These are phyloP conservation scores for Lepidothrix coronata DNA, from an alignment of 2,113 vertebrate genomes.

Conservation along the genomic window DNA sequence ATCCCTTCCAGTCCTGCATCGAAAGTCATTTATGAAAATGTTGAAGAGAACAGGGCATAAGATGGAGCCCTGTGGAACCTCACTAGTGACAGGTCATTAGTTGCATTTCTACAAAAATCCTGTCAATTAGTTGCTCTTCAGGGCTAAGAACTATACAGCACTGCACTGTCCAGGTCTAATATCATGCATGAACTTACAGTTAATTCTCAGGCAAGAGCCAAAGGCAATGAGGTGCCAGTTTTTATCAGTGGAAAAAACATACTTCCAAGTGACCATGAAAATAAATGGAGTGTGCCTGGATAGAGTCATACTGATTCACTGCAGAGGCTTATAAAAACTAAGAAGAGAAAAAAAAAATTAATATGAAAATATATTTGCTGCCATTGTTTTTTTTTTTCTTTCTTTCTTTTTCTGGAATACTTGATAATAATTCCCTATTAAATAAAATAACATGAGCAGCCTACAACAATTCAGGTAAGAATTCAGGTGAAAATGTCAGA, in stretches of 20 bases:
- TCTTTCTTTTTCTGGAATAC: neutral
- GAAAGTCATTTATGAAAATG: neutral
- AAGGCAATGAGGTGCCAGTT: neutral
- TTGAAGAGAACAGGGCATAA: neutral
- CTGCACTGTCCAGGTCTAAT: neutral
- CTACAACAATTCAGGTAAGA: neutral
- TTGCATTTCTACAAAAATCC: neutral
- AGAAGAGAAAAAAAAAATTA: neutral
- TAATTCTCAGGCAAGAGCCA: neutral
- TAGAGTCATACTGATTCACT: neutral
- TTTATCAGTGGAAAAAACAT: neutral
- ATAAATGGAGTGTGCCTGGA: neutral
- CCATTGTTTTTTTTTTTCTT: neutral
- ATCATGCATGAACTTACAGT: neutral
- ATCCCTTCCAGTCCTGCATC: neutral
- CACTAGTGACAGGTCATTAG: neutral
- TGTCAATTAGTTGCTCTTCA: neutral
- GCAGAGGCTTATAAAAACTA: neutral
- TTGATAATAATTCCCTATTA: neutral
- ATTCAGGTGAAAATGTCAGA: neutral
- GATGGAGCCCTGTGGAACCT: neutral
- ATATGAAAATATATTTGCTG: neutral
- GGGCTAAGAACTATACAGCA: neutral
- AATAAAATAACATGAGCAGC: neutral
- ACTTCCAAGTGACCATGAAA: neutral